A percentile compares a stretch with the other conserved stretches of the same genome.
These are phyloP conservation scores for Philopotamus ludificatus DNA, from an alignment of 1,140 invertebrate genomes.

Conservation along the genomic window DNA sequence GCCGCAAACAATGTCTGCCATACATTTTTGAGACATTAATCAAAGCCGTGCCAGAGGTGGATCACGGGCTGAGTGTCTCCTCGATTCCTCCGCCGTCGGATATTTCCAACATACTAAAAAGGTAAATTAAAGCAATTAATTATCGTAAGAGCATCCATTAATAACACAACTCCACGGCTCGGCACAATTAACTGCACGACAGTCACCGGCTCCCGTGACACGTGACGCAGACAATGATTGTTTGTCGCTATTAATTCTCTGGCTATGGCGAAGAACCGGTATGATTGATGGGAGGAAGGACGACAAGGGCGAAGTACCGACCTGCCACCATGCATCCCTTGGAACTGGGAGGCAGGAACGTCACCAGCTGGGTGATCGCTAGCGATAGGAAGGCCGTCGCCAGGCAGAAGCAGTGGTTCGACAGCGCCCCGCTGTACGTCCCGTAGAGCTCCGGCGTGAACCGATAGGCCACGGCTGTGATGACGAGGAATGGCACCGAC, in stretches of 20 bases:
- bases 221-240: not conserved
- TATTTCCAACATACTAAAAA: no score
- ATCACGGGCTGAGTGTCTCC: no score
- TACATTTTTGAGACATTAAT: no score
- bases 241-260: not conserved
- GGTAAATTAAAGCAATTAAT: constrained; percentile 26
- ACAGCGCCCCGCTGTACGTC: constrained; percentile 53
- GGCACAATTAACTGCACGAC: constrained; percentile 25
- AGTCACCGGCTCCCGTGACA: not conserved
- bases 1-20: no score
- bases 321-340: constrained; percentile 51
- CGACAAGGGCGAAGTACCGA: constrained; percentile 1
- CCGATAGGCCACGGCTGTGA: constrained; percentile 52
- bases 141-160: constrained; percentile 18
- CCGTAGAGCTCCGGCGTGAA: constrained; percentile 52
- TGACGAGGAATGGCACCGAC: constrained; percentile 55
- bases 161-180: constrained; percentile 14
- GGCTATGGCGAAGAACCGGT: not conserved
- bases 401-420: constrained; percentile 53
- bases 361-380: constrained; percentile 50
- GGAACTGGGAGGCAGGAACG: constrained; percentile 40
- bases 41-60: no score
- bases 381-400: constrained; percentile 52
- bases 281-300: not conserved
- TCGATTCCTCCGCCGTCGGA: no score